Conservation (phyloP, 2,888 invertebrate genomes). For the Pachymerium ferrugineum region DNA sequence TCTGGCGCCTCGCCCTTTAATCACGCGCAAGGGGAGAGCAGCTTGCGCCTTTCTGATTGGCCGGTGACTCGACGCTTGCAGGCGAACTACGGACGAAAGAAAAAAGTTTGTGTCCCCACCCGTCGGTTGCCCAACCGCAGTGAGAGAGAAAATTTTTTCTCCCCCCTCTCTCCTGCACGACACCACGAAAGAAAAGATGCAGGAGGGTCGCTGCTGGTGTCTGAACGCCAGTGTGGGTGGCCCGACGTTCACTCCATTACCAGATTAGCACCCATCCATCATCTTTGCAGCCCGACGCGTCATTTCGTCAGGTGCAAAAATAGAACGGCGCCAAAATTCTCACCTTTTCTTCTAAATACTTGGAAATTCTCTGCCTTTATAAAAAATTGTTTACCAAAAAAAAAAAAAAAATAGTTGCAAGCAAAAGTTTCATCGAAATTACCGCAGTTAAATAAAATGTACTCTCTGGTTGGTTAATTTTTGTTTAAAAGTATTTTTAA, state of each 20-base stretch:
- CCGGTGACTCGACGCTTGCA: constrained; percentile 16
- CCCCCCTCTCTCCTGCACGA: constrained; percentile 6
- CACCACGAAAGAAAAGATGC: not conserved
- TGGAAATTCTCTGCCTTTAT: not conserved
- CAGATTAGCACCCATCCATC: constrained; percentile 27
- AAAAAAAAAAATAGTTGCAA: too few relatives aligned
- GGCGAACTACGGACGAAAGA: constrained; percentile 27
- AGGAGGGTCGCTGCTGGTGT: constrained; percentile 24
- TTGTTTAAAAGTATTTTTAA: too few relatives aligned
- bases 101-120: constrained; percentile 27
- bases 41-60: constrained; percentile 28
- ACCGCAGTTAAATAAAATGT: not conserved
- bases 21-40: constrained; percentile 29
- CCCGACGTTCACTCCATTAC: constrained; percentile 21
- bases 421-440: not conserved
- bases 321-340: constrained; percentile 12
- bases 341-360: not conserved
- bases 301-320: constrained; percentile 25
- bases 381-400: not conserved
- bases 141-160: constrained; percentile 5
- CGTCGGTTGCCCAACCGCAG: constrained; percentile 27
- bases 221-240: constrained; percentile 17
- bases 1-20: constrained; percentile 30
- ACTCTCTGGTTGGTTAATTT: not conserved
- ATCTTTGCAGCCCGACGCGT: constrained; percentile 20